Evolutionary conservation across 2,888 invertebrate species (phyloP).

Genomic region (Eupithecia insigniata): DNA sequence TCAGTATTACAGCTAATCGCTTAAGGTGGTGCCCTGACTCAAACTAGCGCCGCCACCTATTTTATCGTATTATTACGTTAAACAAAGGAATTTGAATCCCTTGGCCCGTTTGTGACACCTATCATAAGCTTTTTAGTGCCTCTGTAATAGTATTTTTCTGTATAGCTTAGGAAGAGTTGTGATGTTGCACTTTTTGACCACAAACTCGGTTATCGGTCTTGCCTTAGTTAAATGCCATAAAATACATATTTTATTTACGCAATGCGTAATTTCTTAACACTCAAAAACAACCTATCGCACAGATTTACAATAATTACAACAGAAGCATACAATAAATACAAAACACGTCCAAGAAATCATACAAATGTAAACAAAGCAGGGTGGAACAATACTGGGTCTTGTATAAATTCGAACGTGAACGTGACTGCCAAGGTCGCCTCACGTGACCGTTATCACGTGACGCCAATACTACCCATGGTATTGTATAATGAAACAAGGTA

Average conservation of each 20-base stretch:
- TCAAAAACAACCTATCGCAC: background rate
- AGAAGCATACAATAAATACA: background rate
- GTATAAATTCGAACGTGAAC: background rate
- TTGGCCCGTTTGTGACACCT: too few species aligned
- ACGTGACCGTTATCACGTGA: conserved; percentile 4
- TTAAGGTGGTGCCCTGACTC: too few species aligned
- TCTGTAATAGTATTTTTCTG: too few species aligned
- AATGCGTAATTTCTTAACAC: background rate
- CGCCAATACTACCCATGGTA: background rate
- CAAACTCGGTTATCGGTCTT: too few species aligned
- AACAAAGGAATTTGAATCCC: too few species aligned
- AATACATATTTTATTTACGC: background rate
- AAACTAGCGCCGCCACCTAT: too few species aligned
- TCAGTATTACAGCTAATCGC: too few species aligned
- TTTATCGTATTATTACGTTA: too few species aligned
- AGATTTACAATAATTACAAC: background rate
- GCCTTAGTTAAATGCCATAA: background rate
- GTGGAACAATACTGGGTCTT: background rate
- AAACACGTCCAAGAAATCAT: conserved; percentile 14
- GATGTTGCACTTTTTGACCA: too few species aligned
- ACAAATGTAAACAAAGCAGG: conserved; percentile 7
- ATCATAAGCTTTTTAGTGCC: too few species aligned
- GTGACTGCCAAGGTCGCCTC: conserved; percentile 1
- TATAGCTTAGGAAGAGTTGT: too few species aligned
- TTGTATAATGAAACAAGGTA: too few species aligned